Percentiles rank a stretch among this genome's conserved stretches.
phyloP scores from a whole-genome alignment of 2,888 invertebrate genomes.

The Leptogaster cylindrica region DNA sequence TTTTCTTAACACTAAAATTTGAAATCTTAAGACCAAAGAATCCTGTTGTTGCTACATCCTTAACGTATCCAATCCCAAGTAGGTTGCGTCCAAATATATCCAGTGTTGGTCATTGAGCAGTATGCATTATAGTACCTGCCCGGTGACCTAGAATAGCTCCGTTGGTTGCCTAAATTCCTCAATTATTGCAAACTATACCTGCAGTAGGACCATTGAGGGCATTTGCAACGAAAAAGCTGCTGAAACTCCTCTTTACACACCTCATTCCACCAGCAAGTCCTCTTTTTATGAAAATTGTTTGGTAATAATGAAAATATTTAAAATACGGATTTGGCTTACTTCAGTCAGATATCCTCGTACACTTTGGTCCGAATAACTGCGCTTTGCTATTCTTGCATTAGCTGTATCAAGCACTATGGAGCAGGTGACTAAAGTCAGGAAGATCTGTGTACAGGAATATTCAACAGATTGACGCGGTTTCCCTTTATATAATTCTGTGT shows the following conservation, averaged over 20 bases:
- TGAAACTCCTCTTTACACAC: slow-evolving; percentile 92
- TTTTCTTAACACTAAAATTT: background rate
- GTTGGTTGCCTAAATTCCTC: slow-evolving; percentile 5
- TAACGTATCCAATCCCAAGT: slow-evolving; percentile 60
- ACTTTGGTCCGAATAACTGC: slow-evolving; percentile 81
- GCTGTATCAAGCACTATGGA: slow-evolving; percentile 48
- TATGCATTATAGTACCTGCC: slow-evolving; percentile 89
- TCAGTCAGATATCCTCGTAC: slow-evolving; percentile 83
- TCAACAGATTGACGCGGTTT: background rate
- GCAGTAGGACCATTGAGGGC: slow-evolving; percentile 88
- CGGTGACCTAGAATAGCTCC: slow-evolving; percentile 65
- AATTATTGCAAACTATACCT: slow-evolving; percentile 62
- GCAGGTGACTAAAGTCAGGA: slow-evolving; percentile 50
- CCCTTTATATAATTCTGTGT: too few relatives aligned
- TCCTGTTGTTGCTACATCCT: slow-evolving; percentile 23
- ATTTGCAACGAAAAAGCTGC: slow-evolving; percentile 83
- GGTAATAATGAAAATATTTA: slow-evolving; percentile 14
- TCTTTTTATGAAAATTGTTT: slow-evolving; percentile 64
- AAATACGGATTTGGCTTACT: slow-evolving; percentile 63
- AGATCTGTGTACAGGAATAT: slow-evolving; percentile 44
- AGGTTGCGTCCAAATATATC: slow-evolving; percentile 89
- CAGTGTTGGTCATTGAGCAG: slow-evolving; percentile 88
- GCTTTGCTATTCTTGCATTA: slow-evolving; percentile 64
- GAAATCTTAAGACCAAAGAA: background rate
- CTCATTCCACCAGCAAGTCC: slow-evolving; percentile 94